Conservation (phyloP, 2,888 invertebrate species). For the Phengaris arion region DNA sequence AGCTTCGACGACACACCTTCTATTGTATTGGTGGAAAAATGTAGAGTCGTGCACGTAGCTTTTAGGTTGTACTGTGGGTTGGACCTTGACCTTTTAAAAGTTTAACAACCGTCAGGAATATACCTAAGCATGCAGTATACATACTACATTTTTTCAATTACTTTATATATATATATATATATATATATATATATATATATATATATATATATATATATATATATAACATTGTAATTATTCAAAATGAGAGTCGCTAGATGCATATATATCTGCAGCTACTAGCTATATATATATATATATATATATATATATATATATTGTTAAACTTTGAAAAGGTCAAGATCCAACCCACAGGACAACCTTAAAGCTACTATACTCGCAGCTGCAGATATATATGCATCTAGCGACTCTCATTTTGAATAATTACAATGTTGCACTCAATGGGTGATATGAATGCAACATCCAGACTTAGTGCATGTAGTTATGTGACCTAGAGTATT, state of each 20-base stretch:
- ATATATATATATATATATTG: too few species aligned
- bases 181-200: too few species aligned
- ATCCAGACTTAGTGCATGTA: constrained; percentile 32
- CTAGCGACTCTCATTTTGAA: background rate
- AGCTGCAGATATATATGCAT: background rate
- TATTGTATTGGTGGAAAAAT: background rate
- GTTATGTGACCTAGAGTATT: constrained; percentile 52
- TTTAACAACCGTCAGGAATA: background rate
- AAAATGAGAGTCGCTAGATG: background rate
- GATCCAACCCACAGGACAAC: too few species aligned
- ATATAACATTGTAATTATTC: constrained; percentile 18
- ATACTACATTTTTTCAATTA: too few species aligned
- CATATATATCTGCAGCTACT: too few species aligned
- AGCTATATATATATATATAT: too few species aligned
- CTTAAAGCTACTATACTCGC: too few species aligned
- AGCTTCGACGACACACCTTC: constrained; percentile 1
- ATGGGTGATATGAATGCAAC: constrained; percentile 22
- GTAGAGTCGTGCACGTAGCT: background rate
- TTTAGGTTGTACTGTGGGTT: background rate
- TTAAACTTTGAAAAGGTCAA: too few species aligned
- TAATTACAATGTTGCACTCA: constrained; percentile 15
- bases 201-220: too few species aligned
- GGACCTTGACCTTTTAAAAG: background rate
- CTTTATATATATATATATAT: too few species aligned
- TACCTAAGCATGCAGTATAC: too few species aligned